Evolutionary conservation across 2,113 vertebrate species (phyloP).

Genomic region (Mustela lutreola): DNA sequence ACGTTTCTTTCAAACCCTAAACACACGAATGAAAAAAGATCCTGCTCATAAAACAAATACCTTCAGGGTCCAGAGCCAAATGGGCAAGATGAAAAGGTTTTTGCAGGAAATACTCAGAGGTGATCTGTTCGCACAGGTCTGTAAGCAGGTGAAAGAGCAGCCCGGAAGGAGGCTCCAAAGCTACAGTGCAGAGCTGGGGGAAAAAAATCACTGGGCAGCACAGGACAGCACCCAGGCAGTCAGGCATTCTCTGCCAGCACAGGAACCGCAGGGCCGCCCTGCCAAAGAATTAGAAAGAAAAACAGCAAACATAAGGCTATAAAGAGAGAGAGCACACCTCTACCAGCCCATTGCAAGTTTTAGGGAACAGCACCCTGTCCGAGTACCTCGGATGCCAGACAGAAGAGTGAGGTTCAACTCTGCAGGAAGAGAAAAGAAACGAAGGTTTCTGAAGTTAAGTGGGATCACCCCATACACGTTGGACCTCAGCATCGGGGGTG

Average conservation of each 20-base stretch:
- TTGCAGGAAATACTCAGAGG: not conserved
- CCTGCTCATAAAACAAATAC: slow-evolving; percentile 24
- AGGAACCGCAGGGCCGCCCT: not conserved
- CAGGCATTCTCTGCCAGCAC: not conserved
- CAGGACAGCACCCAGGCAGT: not conserved
- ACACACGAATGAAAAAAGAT: slow-evolving; percentile 49
- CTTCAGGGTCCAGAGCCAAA: not conserved
- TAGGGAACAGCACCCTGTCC: not conserved
- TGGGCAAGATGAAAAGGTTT: not conserved
- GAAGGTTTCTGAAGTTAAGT: not conserved
- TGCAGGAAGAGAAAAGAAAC: not conserved
- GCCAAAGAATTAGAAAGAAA: not conserved
- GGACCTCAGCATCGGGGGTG: not conserved
- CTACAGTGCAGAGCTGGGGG: not conserved
- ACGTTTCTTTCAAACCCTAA: slow-evolving; percentile 53
- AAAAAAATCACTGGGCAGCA: not conserved
- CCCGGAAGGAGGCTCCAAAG: not conserved
- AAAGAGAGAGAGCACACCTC: not conserved
- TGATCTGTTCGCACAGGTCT: slow-evolving; percentile 27
- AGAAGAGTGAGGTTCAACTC: not conserved
- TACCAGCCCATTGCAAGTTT: not conserved
- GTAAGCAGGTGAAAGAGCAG: slow-evolving; percentile 16
- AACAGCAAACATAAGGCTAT: not conserved
- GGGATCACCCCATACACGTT: not conserved
- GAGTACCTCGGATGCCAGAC: not conserved